Evolutionary conservation across 2,888 invertebrate species (phyloP).

Genomic region (Polylopha cassiicola): DNA sequence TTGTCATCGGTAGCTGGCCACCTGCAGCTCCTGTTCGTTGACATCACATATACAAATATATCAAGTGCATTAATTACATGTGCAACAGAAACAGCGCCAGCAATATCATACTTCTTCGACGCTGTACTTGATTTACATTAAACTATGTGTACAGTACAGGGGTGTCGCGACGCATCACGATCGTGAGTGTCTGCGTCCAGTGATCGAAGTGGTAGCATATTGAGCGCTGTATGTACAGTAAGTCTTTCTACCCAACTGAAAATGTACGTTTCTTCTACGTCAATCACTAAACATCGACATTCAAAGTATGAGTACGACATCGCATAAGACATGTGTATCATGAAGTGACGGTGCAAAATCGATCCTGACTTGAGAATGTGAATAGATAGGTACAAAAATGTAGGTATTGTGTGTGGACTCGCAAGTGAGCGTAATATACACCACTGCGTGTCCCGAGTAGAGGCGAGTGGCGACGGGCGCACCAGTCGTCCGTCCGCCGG

Average conservation of each 20-base stretch:
- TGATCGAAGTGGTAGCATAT: slow-evolving; percentile 64
- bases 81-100: slow-evolving; percentile 58
- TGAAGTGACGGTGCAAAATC: slow-evolving; percentile 81
- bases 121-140: slow-evolving; percentile 29
- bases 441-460: slow-evolving; percentile 52
- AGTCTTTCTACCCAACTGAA: slow-evolving; percentile 34
- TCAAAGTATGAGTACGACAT: slow-evolving; percentile 36
- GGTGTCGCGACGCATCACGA: slow-evolving; percentile 26
- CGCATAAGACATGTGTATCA: slow-evolving; percentile 51
- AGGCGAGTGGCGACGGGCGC: slow-evolving; percentile 35
- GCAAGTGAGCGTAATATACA: slow-evolving; percentile 58
- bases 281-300: slow-evolving; percentile 37
- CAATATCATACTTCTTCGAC: slow-evolving; percentile 58
- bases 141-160: slow-evolving; percentile 23
- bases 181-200: slow-evolving; percentile 29
- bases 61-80: slow-evolving; percentile 66
- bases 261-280: slow-evolving; percentile 35
- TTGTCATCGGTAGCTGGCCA: slow-evolving; percentile 67
- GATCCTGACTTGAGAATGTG: slow-evolving; percentile 69
- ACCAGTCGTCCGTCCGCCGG: slow-evolving; percentile 38
- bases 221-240: slow-evolving; percentile 50
- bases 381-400: slow-evolving; percentile 44
- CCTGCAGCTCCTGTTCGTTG: slow-evolving; percentile 67
- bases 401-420: slow-evolving; percentile 53
- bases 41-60: slow-evolving; percentile 44